A percentile compares a stretch with the other conserved stretches of the same genome.
phyloP scores from a whole-genome alignment of 2,113 vertebrate genomes.

The Chauna torquata region DNA sequence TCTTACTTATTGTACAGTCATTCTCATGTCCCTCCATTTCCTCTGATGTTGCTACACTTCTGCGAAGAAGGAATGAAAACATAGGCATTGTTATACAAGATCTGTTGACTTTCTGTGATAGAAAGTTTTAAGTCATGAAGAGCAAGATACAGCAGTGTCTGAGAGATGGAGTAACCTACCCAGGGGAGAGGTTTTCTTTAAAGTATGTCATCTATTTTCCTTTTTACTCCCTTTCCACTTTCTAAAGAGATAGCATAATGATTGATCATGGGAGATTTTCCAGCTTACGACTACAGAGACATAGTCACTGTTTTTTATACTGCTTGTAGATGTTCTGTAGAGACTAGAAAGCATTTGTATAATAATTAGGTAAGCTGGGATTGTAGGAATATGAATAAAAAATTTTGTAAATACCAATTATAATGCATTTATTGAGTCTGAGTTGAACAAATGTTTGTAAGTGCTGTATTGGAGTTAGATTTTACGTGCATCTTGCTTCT shows the following conservation, averaged over 20 bases:
- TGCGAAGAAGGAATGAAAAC: not conserved
- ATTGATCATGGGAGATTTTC: not conserved
- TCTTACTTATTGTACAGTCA: not conserved
- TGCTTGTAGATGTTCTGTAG: constrained; percentile 4
- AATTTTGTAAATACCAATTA: constrained; percentile 46
- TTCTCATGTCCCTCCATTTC: not conserved
- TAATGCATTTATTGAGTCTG: not conserved
- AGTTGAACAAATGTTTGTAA: constrained; percentile 12
- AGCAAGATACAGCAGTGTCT: not conserved
- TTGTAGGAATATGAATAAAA: constrained; percentile 8
- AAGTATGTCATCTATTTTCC: not conserved
- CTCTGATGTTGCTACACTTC: not conserved
- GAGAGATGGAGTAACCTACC: not conserved
- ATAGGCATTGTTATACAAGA: not conserved
- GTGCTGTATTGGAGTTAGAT: not conserved
- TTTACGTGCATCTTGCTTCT: not conserved
- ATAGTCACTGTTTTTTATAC: not conserved
- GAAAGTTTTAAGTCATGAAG: not conserved
- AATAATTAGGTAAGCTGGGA: constrained; percentile 20
- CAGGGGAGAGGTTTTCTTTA: not conserved
- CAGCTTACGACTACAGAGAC: not conserved
- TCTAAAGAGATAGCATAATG: not conserved
- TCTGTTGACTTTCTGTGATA: not conserved
- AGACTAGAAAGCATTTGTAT: constrained; percentile 9
- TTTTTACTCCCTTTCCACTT: not conserved